A percentile compares a stretch with the other conserved stretches of the same genome.
These are phyloP conservation scores for Dipodomys spectabilis DNA, from an alignment of 2,113 vertebrate species.

Conservation along the genomic window DNA sequence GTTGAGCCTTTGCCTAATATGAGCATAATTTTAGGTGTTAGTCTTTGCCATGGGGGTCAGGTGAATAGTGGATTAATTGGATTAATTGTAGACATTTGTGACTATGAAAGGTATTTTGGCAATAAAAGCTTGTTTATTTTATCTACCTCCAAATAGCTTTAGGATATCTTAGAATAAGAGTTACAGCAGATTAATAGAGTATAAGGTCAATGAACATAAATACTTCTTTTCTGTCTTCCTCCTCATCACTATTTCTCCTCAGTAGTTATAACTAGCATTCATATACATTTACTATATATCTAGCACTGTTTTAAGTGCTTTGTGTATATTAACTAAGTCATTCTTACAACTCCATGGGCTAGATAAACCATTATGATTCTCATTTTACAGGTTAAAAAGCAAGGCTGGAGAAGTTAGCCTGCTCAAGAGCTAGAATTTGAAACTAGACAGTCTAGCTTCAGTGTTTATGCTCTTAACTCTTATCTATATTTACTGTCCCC, in stretches of 20 bases:
- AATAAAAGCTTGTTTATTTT: conserved; percentile 45
- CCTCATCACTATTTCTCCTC: not conserved
- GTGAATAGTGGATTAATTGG: not conserved
- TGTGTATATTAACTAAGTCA: not conserved
- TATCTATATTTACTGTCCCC: not conserved
- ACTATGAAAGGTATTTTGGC: not conserved
- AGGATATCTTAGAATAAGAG: conserved; percentile 42
- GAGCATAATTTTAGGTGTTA: not conserved
- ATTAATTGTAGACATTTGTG: not conserved
- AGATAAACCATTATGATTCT: not conserved
- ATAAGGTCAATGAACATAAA: conserved; percentile 35
- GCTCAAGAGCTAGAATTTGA: conserved; percentile 31
- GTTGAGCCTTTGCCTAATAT: not conserved
- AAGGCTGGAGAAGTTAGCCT: conserved; percentile 10
- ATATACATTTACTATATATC: not conserved
- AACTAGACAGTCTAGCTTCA: not conserved
- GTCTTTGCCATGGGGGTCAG: not conserved
- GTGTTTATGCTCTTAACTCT: not conserved
- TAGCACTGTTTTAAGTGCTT: not conserved
- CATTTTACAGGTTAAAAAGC: conserved; percentile 43
- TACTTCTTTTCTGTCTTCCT: not conserved
- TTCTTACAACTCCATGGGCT: not conserved
- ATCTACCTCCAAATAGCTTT: conserved; percentile 5
- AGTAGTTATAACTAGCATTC: not conserved
- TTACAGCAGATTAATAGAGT: not conserved